These are phyloP conservation scores for Pardosa pseudoannulata DNA, from an alignment of 2,888 invertebrate genomes.

Conservation along the genomic window DNA sequence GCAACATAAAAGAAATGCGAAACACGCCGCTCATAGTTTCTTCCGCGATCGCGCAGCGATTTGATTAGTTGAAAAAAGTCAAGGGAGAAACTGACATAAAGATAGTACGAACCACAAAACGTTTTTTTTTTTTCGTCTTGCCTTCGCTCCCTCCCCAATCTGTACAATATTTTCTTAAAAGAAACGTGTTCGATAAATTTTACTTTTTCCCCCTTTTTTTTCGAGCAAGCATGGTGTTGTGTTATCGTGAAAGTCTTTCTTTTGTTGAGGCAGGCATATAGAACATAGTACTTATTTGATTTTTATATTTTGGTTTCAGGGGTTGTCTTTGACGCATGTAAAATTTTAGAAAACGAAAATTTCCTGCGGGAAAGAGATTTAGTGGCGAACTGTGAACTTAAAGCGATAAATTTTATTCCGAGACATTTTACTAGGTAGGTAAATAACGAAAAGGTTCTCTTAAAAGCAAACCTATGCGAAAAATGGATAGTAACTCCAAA, in stretches of 20 bases:
- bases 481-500: neutral
- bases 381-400: slow-evolving; percentile 42
- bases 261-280: slow-evolving; percentile 48
- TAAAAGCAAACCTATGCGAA: slow-evolving; percentile 3
- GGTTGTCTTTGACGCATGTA: slow-evolving; percentile 39
- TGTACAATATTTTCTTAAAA: slow-evolving; percentile 70
- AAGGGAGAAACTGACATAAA: slow-evolving; percentile 68
- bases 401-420: slow-evolving; percentile 40
- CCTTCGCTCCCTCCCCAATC: slow-evolving; percentile 39
- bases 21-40: slow-evolving; percentile 56
- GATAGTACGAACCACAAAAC: slow-evolving; percentile 70
- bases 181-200: slow-evolving; percentile 69
- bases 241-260: slow-evolving; percentile 60
- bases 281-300: slow-evolving; percentile 47
- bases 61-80: slow-evolving; percentile 68
- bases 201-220: slow-evolving; percentile 31
- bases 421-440: slow-evolving; percentile 20
- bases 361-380: slow-evolving; percentile 24
- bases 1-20: slow-evolving; percentile 65
- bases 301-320: slow-evolving; percentile 37
- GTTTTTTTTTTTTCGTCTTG: slow-evolving; percentile 16
- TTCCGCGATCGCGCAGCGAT: slow-evolving; percentile 47
- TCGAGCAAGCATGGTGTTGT: slow-evolving; percentile 31
- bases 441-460: slow-evolving; percentile 9
- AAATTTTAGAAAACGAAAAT: slow-evolving; percentile 38